phyloP scores from a whole-genome alignment of 1,140 invertebrate species.

The Nylanderia fulva region DNA sequence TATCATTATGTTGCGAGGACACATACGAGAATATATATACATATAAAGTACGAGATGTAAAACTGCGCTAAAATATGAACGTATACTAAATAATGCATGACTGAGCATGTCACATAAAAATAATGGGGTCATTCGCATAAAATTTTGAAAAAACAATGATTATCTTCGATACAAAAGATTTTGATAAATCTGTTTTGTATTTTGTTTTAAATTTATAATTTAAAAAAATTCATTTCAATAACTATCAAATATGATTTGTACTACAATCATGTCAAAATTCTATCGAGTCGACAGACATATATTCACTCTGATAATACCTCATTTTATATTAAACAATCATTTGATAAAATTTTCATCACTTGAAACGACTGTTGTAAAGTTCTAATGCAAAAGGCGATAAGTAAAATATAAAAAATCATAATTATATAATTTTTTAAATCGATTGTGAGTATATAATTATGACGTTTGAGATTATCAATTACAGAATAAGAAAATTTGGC shows the following conservation, averaged over 20 bases:
- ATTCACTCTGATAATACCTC: neutral
- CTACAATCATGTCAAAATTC: constrained; percentile 24
- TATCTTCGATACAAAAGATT: neutral
- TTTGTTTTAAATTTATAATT: neutral
- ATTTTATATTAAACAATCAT: constrained; percentile 12
- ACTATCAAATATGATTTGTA: constrained; percentile 2
- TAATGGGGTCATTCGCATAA: neutral
- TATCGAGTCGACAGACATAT: neutral
- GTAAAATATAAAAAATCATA: neutral
- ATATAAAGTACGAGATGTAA: constrained; percentile 13
- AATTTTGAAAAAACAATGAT: constrained; percentile 28
- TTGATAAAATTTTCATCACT: neutral
- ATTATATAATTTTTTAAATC: constrained; percentile 7
- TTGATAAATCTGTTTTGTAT: neutral
- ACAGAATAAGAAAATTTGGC: neutral
- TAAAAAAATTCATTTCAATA: neutral
- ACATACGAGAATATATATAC: constrained; percentile 12
- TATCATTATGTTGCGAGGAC: constrained; percentile 34
- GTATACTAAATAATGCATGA: constrained; percentile 8
- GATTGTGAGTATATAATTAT: neutral
- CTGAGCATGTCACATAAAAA: neutral
- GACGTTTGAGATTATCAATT: neutral
- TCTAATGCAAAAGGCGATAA: neutral
- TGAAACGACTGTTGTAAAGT: neutral
- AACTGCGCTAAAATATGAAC: constrained; percentile 1